Evolutionary conservation across 1,140 invertebrate species (phyloP), one percentile per base, ranked within the genome.

Genomic region (Anastrepha ludens): DNA sequence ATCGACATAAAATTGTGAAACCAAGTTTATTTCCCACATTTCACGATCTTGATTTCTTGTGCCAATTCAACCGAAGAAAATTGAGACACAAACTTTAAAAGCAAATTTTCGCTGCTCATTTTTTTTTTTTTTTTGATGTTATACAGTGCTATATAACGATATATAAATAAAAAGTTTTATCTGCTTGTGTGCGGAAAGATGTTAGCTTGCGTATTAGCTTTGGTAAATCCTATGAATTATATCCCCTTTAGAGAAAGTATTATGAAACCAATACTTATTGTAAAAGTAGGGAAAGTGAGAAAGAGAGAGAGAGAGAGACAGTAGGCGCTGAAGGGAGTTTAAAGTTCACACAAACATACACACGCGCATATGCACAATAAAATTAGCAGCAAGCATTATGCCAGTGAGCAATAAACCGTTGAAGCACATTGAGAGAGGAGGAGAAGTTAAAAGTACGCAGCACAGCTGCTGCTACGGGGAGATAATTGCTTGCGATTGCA

Each of bases 401-500:
- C 15, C 39, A 47, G 0, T 3, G 70, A 17, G 70, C 44, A 74
- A 47, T 67, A 67, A 67, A 67, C 39, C 13, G 8, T 7, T 74
- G 17, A 47, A 20, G 8, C 13, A 50, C 44, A 70, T 70, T 11
- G 0, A 65, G 3, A 55, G 50, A 55, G n/a, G 1, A 55, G 47
- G 3, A 0, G 17, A 20, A 81, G 74, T n/a, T 20, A 81, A n/a
- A 50, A 55, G 47, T n/a, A 47, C n/a, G 13, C 0, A 74, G 70
- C 74, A 55, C 74, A 81, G 74, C 74, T 81, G 74, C 47, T 58
- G 17, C 55, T 81, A 47, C 47, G 29, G 13, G 17, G n/a, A 17
- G 20, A 81, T 81, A 81, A 81, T 81, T 81, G 74, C 74, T 81
- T 55, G 74, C 74, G 55, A 81, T 58, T 81, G 74, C 74, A 81